Conservation (phyloP, 1,140 invertebrate genomes). For the Sarcophaga peregrina region DNA sequence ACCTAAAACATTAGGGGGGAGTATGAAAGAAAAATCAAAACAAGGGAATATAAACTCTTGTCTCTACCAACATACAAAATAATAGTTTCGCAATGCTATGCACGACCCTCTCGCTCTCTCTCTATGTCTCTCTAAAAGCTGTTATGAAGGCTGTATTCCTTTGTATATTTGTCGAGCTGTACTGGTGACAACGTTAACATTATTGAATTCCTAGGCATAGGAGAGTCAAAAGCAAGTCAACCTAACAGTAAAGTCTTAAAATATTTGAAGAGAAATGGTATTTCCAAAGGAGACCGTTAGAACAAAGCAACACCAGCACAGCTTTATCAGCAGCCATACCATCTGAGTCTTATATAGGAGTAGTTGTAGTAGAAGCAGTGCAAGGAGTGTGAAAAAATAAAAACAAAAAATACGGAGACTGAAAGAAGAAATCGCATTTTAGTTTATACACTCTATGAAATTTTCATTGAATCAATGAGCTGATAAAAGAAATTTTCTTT, state of each 20-base stretch:
- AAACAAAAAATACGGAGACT: neutral
- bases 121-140: no score
- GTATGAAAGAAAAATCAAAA: no score
- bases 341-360: no score
- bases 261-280: neutral
- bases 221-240: neutral
- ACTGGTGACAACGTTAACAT: constrained; percentile 18
- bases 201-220: constrained; percentile 38
- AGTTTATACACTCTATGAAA: neutral
- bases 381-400: neutral
- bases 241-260: neutral
- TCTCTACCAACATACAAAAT: no score
- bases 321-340: no score
- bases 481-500: neutral
- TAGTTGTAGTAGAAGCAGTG: neutral
- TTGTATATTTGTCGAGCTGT: neutral
- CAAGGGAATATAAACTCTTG: no score
- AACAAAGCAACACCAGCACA: no score
- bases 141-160: neutral
- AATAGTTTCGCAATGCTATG: no score
- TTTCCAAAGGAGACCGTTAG: neutral
- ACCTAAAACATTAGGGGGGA: no score
- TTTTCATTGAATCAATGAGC: neutral
- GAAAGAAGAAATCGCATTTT: constrained; percentile 27
- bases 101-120: no score